A percentile compares a stretch with the other conserved stretches of the same genome.
These are phyloP conservation scores for Leucoma salicis DNA, from an alignment of 2,888 invertebrate species.

Conservation along the genomic window DNA sequence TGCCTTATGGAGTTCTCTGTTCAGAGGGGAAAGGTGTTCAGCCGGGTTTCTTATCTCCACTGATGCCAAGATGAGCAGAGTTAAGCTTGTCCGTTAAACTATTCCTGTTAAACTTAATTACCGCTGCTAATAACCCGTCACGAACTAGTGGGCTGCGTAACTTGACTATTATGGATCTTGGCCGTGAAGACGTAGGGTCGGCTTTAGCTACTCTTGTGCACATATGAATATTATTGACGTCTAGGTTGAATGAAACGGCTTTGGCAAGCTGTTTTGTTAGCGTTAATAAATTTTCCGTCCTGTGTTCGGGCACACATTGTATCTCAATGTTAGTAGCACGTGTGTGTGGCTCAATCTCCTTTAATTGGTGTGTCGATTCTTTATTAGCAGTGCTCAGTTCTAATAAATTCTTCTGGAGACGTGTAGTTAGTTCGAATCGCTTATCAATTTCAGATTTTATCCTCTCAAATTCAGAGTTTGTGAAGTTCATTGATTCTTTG, in stretches of 20 bases:
- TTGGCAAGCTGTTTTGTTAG: not conserved
- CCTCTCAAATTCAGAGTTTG: not conserved
- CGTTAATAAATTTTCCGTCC: not conserved
- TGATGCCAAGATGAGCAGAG: not conserved
- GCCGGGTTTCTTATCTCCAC: too few relatives aligned
- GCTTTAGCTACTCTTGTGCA: constrained; percentile 1
- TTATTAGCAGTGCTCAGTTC: not conserved
- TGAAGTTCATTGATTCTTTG: not conserved
- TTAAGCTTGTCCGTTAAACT: not conserved
- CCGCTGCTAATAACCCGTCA: not conserved
- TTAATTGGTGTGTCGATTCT: not conserved
- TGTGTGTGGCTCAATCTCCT: not conserved
- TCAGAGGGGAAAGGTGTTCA: too few relatives aligned
- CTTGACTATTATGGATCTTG: not conserved
- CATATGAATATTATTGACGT: not conserved
- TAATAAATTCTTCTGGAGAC: not conserved
- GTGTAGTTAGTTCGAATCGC: not conserved
- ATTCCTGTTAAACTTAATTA: not conserved
- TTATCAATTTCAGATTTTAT: not conserved
- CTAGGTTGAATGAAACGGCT: not conserved
- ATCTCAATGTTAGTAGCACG: not conserved
- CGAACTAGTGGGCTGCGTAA: not conserved
- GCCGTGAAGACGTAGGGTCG: not conserved
- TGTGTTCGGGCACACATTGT: constrained; percentile 1
- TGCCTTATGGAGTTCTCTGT: too few relatives aligned